A percentile compares a stretch with the other conserved stretches of the same genome.
Conservation (phyloP, 1,140 invertebrate genomes). For the Centruroides sculpturatus region DNA sequence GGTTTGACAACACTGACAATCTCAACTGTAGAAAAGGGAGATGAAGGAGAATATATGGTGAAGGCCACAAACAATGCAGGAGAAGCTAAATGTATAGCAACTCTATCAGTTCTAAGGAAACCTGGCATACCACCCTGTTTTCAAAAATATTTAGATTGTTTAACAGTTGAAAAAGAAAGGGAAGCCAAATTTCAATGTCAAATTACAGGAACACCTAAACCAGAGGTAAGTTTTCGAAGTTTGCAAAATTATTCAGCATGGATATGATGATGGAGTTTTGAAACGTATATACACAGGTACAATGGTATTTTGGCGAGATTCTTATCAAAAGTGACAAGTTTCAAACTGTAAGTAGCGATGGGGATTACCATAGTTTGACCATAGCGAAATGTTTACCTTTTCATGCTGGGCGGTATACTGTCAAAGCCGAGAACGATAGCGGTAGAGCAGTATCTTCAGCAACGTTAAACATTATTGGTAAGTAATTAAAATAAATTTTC, state of each 20-base stretch:
- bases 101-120: constrained; percentile 44
- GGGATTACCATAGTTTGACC: constrained; percentile 49
- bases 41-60: constrained; percentile 89
- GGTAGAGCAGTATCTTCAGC: constrained; percentile 75
- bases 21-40: constrained; percentile 83
- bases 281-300: constrained; percentile 34
- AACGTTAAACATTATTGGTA: constrained; percentile 57
- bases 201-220: constrained; percentile 50
- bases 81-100: constrained; percentile 65
- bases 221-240: constrained; percentile 39
- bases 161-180: constrained; percentile 34
- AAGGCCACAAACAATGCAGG: constrained; percentile 89
- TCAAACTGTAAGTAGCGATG: constrained; percentile 51
- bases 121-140: constrained; percentile 39
- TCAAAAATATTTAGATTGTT: constrained; percentile 45
- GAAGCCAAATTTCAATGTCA: constrained; percentile 53
- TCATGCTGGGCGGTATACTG: constrained; percentile 39
- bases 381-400: constrained; percentile 38
- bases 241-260: background rate
- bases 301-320: constrained; percentile 55
- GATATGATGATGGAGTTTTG: no score
- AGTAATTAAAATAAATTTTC: background rate
- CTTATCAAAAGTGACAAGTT: constrained; percentile 48
- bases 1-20: constrained; percentile 44
- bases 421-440: constrained; percentile 65